These are phyloP conservation scores for Manis crassicaudata DNA, from an alignment of 2,797 vertebrate genomes.

Conservation along the genomic window DNA sequence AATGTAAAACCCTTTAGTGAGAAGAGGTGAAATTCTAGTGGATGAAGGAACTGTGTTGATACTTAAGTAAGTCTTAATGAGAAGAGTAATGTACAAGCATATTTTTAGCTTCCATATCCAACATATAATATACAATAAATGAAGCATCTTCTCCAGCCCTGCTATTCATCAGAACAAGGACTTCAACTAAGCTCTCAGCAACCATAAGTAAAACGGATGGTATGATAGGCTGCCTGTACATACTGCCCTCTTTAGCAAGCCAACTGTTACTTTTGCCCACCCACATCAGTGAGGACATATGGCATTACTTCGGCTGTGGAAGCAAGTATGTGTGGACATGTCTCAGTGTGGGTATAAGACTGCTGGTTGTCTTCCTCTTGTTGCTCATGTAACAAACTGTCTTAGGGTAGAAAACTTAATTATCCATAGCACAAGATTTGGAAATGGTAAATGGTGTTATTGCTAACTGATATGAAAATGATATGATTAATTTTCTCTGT, in stretches of 20 bases:
- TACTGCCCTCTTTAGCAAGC: slow-evolving; percentile 44
- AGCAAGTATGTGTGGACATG: slow-evolving; percentile 52
- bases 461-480: not conserved
- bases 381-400: slow-evolving; percentile 46
- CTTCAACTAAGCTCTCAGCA: slow-evolving; percentile 19
- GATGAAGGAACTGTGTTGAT: not conserved
- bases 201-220: not conserved
- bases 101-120: not conserved
- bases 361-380: slow-evolving; percentile 51
- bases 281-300: slow-evolving; percentile 69
- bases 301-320: slow-evolving; percentile 51
- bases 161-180: not conserved
- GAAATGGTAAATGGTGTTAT: not conserved
- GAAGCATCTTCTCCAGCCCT: not conserved
- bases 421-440: not conserved
- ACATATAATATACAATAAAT: not conserved
- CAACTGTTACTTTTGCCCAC: slow-evolving; percentile 69
- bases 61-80: not conserved
- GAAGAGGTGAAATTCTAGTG: not conserved
- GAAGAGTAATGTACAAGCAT: not conserved
- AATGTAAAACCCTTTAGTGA: not conserved
- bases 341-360: slow-evolving; percentile 12
- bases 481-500: not conserved
- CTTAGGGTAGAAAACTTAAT: not conserved
- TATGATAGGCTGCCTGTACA: slow-evolving; percentile 51